A percentile compares a stretch with the other conserved stretches of the same genome.
These are phyloP conservation scores for Enhydra lutris DNA, from an alignment of 2,113 vertebrate genomes.

Conservation along the genomic window DNA sequence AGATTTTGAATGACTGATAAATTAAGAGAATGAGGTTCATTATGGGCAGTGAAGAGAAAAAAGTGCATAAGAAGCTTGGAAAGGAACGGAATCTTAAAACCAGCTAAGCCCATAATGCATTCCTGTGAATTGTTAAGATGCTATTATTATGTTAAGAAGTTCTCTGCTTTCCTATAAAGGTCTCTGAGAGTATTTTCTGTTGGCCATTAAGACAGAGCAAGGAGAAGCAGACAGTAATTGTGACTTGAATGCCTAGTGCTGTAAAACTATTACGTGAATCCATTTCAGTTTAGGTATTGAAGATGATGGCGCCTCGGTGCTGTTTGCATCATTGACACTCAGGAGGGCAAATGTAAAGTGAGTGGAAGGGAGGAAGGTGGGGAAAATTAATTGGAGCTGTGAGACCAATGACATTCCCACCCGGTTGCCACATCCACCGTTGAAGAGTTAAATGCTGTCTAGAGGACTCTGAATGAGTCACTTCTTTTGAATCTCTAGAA, in stretches of 20 bases:
- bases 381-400: background rate
- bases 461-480: background rate
- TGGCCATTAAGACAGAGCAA: constrained; percentile 68
- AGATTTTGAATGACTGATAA: constrained; percentile 61
- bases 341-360: background rate
- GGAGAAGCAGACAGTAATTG: constrained; percentile 58
- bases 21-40: constrained; percentile 60
- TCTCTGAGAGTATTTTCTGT: constrained; percentile 62
- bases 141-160: constrained; percentile 74
- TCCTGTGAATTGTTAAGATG: constrained; percentile 40
- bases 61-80: constrained; percentile 45
- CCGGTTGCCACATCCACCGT: background rate
- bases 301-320: constrained; percentile 43
- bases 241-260: constrained; percentile 63
- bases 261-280: constrained; percentile 69
- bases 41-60: constrained; percentile 52
- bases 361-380: background rate
- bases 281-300: constrained; percentile 65
- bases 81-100: constrained; percentile 59
- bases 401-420: background rate
- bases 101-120: constrained; percentile 45
- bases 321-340: constrained; percentile 46
- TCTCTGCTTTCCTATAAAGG: constrained; percentile 62
- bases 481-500: constrained; percentile 21
- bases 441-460: constrained; percentile 29